Conservation (phyloP, 64 coral and sea anemone genomes). For the Montipora foliosa region DNA sequence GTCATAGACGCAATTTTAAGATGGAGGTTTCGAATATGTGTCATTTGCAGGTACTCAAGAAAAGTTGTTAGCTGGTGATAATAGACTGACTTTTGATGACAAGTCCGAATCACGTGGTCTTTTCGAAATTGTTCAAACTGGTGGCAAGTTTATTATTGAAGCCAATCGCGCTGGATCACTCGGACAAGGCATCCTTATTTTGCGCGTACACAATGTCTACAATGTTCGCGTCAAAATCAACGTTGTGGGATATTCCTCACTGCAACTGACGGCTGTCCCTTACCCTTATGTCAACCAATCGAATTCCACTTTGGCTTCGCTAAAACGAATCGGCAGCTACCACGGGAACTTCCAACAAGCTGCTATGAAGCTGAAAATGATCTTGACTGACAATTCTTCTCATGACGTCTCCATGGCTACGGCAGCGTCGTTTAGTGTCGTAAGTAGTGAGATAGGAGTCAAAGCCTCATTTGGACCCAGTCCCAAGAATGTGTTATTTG, state of each 20-base stretch:
- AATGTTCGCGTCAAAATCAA: constrained; percentile 44
- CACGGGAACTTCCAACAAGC: constrained; percentile 53
- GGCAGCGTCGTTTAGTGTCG: constrained; percentile 48
- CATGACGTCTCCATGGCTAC: constrained; percentile 43
- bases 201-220: constrained; percentile 64
- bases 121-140: constrained; percentile 7
- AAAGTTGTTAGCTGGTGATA: constrained; percentile 10
- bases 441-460: constrained; percentile 48
- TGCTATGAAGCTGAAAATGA: constrained; percentile 12
- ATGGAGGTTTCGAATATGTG: not conserved
- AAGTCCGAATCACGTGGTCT: constrained; percentile 48
- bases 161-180: constrained; percentile 50
- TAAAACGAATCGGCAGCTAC: constrained; percentile 48
- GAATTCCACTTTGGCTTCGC: constrained; percentile 10
- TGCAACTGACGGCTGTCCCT: constrained; percentile 31
- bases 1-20: not conserved
- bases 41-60: not conserved
- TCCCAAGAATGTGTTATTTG: constrained; percentile 18
- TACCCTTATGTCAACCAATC: constrained; percentile 6
- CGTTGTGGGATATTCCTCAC: constrained; percentile 43
- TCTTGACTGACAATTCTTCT: constrained; percentile 54
- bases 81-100: constrained; percentile 57
- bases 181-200: constrained; percentile 61
- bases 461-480: constrained; percentile 18
- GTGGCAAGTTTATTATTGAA: not conserved